These are phyloP conservation scores for Podiceps cristatus DNA, from an alignment of 2,113 vertebrate species.

Conservation along the genomic window DNA sequence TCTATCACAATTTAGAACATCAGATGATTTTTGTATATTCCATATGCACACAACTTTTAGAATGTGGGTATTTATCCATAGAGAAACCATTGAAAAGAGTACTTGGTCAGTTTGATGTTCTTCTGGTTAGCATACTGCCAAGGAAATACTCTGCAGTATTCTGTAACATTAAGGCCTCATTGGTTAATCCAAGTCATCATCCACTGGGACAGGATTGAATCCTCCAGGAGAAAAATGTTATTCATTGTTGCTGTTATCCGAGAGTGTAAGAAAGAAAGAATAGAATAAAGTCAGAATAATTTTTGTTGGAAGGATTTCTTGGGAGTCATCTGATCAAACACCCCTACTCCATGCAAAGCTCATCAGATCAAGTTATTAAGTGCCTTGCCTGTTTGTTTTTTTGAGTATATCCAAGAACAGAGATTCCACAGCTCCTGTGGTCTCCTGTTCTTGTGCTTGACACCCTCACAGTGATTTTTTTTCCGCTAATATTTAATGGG, in stretches of 20 bases:
- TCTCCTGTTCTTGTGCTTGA: neutral
- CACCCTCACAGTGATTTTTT: neutral
- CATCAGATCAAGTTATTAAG: neutral
- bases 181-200: neutral
- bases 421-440: neutral
- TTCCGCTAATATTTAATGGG: neutral
- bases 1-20: neutral
- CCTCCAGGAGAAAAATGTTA: neutral
- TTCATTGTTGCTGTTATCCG: neutral
- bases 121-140: neutral
- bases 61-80: neutral
- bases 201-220: neutral
- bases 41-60: neutral
- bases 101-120: neutral
- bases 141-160: neutral
- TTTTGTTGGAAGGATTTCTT: neutral
- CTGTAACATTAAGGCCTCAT: neutral
- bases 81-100: neutral
- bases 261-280: neutral
- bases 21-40: neutral
- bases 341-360: neutral
- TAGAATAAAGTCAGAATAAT: neutral
- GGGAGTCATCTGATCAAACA: neutral
- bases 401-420: neutral
- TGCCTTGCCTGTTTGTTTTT: neutral